Conservation (phyloP, 1,140 invertebrate species). For the Drosophila arawakana region DNA sequence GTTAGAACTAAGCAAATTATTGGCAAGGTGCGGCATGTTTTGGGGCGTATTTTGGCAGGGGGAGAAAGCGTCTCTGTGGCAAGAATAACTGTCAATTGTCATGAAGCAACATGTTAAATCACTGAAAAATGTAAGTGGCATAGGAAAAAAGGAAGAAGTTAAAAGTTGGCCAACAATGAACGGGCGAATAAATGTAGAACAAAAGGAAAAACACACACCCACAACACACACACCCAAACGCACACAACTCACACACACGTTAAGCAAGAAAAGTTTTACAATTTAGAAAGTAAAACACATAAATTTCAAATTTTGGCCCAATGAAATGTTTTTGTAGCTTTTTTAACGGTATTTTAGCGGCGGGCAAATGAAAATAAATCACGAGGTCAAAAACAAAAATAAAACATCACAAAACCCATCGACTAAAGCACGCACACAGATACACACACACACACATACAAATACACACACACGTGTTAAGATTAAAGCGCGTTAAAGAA, state of each 20-base stretch:
- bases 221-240: slow-evolving; percentile 3
- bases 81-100: slow-evolving; percentile 59
- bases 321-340: slow-evolving; percentile 64
- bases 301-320: slow-evolving; percentile 66
- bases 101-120: slow-evolving; percentile 58
- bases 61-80: not conserved
- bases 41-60: too few species aligned
- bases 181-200: slow-evolving; percentile 38
- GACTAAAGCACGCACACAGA: slow-evolving; percentile 2
- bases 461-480: not conserved
- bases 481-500: slow-evolving; percentile 11
- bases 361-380: slow-evolving; percentile 72
- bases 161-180: slow-evolving; percentile 7
- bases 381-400: slow-evolving; percentile 17
- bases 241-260: not conserved
- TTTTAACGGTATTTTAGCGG: slow-evolving; percentile 69
- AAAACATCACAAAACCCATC: slow-evolving; percentile 10
- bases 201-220: slow-evolving; percentile 10
- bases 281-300: slow-evolving; percentile 71
- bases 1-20: slow-evolving; percentile 57
- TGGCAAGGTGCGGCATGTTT: slow-evolving; percentile 19
- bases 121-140: slow-evolving; percentile 47
- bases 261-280: slow-evolving; percentile 32
- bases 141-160: slow-evolving; percentile 6
- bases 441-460: slow-evolving; percentile 6